phyloP scores from a whole-genome alignment of 2,797 vertebrate genomes.

The Tiaroga cobitis region DNA sequence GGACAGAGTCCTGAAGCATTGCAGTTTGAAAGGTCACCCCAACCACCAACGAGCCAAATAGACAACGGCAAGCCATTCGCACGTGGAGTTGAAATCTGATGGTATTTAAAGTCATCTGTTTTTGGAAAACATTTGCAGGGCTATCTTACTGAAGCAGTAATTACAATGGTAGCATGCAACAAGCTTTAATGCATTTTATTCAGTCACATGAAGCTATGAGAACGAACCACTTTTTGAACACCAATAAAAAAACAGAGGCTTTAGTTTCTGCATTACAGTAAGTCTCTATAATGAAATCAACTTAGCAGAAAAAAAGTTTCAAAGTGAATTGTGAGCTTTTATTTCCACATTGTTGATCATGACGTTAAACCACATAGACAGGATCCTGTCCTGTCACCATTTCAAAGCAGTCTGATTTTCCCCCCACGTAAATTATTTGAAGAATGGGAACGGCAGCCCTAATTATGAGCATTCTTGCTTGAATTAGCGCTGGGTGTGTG shows the following conservation, averaged over 20 bases:
- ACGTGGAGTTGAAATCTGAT: conserved; percentile 76
- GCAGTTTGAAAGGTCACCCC: conserved; percentile 76
- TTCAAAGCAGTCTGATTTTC: conserved; percentile 74
- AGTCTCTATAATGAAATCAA: not conserved
- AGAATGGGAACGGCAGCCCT: conserved; percentile 82
- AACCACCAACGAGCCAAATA: conserved; percentile 63
- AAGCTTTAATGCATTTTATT: not conserved
- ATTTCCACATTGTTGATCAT: conserved; percentile 62
- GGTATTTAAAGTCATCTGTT: conserved; percentile 73
- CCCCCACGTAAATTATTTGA: conserved; percentile 79
- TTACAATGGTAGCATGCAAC: not conserved
- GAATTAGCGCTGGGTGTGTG: conserved; percentile 80
- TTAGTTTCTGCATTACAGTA: not conserved
- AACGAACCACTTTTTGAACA: not conserved
- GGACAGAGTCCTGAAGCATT: conserved; percentile 69
- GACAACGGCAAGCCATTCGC: conserved; percentile 59
- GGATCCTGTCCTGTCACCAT: conserved; percentile 81
- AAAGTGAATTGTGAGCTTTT: conserved; percentile 33
- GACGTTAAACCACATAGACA: conserved; percentile 78
- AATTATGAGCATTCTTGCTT: conserved; percentile 87
- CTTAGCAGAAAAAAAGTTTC: conserved; percentile 10
- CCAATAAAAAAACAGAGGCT: not conserved
- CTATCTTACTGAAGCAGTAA: conserved; percentile 47
- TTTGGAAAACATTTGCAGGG: conserved; percentile 53
- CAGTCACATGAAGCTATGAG: conserved; percentile 11